A percentile compares a stretch with the other conserved stretches of the same genome.
Evolutionary conservation across 1,140 invertebrate species (phyloP).

Genomic region (Atopsyche davidsoni): DNA sequence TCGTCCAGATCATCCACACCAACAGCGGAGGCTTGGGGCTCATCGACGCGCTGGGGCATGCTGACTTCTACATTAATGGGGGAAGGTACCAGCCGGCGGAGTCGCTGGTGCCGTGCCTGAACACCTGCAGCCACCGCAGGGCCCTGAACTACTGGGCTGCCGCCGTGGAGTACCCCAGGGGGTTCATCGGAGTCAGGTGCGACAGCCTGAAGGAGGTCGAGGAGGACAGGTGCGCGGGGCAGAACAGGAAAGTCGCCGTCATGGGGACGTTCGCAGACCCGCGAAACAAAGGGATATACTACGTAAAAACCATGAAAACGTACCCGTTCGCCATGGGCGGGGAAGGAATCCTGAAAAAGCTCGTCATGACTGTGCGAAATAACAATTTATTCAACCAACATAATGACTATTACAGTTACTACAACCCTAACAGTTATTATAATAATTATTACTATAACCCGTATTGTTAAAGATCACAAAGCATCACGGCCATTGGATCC

Average conservation of each 20-base stretch:
- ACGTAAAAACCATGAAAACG: neutral
- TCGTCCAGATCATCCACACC: constrained; percentile 22
- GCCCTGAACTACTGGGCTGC: constrained; percentile 4
- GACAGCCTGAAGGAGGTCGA: constrained; percentile 4
- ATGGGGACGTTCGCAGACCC: neutral
- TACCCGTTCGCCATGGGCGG: neutral
- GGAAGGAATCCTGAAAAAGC: too few relatives aligned
- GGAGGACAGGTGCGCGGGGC: neutral
- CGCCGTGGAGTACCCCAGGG: neutral
- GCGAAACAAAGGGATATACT: neutral
- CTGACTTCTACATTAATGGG: constrained; percentile 16
- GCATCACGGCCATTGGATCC: too few relatives aligned
- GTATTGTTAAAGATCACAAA: too few relatives aligned
- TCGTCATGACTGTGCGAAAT: too few relatives aligned
- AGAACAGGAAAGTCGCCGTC: neutral
- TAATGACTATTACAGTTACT: too few relatives aligned
- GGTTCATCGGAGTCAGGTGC: constrained; percentile 6
- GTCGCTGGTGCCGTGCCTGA: neutral
- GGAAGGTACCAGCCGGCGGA: constrained; percentile 3
- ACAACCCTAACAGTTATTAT: too few relatives aligned
- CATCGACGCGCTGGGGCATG: constrained; percentile 5
- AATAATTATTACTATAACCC: too few relatives aligned
- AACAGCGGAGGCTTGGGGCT: constrained; percentile 1
- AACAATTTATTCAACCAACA: too few relatives aligned
- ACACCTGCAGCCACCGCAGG: constrained; percentile 5